Conservation (phyloP, 1,140 invertebrate genomes). For the Scaptomyza pallida region DNA sequence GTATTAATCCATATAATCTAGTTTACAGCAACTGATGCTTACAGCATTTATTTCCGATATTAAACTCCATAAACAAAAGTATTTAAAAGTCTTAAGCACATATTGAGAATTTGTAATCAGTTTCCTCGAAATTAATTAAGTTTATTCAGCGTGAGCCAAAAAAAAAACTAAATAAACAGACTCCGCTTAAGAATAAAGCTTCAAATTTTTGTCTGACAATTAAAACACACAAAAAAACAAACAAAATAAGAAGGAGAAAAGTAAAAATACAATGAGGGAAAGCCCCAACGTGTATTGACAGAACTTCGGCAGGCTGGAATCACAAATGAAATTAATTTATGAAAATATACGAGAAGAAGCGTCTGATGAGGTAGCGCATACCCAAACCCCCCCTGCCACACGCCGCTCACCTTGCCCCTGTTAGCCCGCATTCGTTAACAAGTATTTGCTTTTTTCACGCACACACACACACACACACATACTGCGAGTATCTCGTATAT, state of each 20-base stretch:
- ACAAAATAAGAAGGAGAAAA: neutral
- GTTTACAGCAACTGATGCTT: too few relatives aligned
- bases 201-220: slow-evolving; percentile 7
- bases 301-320: slow-evolving; percentile 33
- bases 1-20: too few relatives aligned
- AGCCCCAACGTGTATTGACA: slow-evolving; percentile 19
- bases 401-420: neutral
- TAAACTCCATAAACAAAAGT: too few relatives aligned
- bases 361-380: slow-evolving; percentile 2
- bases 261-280: too few relatives aligned
- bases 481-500: neutral
- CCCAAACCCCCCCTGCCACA: neutral
- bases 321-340: slow-evolving; percentile 51
- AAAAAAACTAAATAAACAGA: slow-evolving; percentile 5
- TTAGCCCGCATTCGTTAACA: slow-evolving; percentile 48
- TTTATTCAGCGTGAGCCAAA: neutral
- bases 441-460: slow-evolving; percentile 41
- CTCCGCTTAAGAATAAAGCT: neutral
- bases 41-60: too few relatives aligned
- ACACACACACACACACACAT: neutral
- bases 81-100: too few relatives aligned
- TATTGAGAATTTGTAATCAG: slow-evolving; percentile 1
- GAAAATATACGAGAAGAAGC: slow-evolving; percentile 31
- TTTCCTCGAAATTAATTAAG: neutral
- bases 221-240: neutral